Evolutionary conservation across 1,140 invertebrate species (phyloP).

Genomic region (Caenorhabditis brenneri): DNA sequence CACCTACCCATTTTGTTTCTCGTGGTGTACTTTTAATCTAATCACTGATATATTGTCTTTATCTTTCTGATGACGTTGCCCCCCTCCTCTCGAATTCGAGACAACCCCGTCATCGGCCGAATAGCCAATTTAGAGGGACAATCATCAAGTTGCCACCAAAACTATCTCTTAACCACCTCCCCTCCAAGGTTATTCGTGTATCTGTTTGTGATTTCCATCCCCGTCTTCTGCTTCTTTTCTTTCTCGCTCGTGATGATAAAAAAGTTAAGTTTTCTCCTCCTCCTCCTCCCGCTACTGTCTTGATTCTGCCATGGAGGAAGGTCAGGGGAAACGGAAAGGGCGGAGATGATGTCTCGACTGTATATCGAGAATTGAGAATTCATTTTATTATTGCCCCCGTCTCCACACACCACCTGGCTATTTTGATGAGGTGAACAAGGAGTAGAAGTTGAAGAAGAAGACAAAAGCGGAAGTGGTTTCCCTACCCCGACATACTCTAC

Average conservation of each 20-base stretch:
- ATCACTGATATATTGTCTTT: no score
- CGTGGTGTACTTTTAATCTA: no score
- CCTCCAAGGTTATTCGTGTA: background rate
- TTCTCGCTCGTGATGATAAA: slow-evolving; percentile 12
- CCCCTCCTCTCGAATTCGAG: background rate
- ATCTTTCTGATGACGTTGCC: background rate
- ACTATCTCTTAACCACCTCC: background rate
- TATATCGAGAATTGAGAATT: no score
- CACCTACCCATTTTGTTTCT: background rate
- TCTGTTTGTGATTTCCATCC: background rate
- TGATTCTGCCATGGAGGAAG: background rate
- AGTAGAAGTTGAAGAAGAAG: no score
- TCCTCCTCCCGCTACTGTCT: background rate
- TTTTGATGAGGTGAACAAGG: no score
- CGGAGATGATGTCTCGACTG: no score
- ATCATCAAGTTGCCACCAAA: slow-evolving; percentile 25
- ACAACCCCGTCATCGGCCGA: background rate
- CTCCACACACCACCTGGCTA: no score
- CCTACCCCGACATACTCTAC: no score
- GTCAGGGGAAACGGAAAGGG: background rate
- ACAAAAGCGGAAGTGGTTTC: no score
- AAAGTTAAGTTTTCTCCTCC: background rate
- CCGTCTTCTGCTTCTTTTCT: no score
- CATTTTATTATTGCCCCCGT: no score
- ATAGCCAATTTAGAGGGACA: slow-evolving; percentile 5